Conservation (phyloP, 2,797 vertebrate species). For the Protonibea diacanthus region DNA sequence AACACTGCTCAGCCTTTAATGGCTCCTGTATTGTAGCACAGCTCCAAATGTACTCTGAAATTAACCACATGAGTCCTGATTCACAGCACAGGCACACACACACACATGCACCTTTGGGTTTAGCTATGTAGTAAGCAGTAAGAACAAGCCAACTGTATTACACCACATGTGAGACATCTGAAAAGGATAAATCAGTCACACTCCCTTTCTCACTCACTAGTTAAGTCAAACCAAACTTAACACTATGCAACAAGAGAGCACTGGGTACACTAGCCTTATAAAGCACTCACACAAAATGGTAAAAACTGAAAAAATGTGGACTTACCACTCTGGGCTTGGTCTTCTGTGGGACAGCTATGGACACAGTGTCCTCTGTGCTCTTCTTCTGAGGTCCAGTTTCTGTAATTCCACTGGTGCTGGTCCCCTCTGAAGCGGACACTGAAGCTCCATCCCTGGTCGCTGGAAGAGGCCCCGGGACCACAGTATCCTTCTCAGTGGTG, state of each 20-base stretch:
- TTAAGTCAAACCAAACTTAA: background rate
- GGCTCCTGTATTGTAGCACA: conserved; percentile 53
- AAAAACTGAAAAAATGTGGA: conserved; percentile 51
- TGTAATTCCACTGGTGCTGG: conserved; percentile 72
- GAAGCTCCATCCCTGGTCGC: conserved; percentile 56
- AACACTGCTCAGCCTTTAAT: conserved; percentile 69
- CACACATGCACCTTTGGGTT: conserved; percentile 4
- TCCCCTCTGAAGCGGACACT: conserved; percentile 73
- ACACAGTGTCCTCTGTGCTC: conserved; percentile 78
- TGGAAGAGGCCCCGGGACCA: conserved; percentile 66
- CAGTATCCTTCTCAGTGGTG: conserved; percentile 75
- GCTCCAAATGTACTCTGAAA: conserved; percentile 54
- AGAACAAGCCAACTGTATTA: conserved; percentile 2
- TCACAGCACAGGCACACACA: conserved; percentile 27
- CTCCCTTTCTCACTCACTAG: background rate
- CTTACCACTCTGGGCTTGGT: conserved; percentile 97
- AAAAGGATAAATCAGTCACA: background rate
- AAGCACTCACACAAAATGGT: conserved; percentile 9
- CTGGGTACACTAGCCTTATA: background rate
- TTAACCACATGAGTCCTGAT: conserved; percentile 43
- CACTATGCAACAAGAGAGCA: conserved; percentile 9
- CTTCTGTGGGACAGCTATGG: conserved; percentile 73
- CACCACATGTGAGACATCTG: background rate
- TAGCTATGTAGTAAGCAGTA: conserved; percentile 19
- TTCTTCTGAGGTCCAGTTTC: conserved; percentile 84